Evolutionary conservation across 2,797 vertebrate genomes (phyloP).

Genomic region (Oreochromis grahami): DNA sequence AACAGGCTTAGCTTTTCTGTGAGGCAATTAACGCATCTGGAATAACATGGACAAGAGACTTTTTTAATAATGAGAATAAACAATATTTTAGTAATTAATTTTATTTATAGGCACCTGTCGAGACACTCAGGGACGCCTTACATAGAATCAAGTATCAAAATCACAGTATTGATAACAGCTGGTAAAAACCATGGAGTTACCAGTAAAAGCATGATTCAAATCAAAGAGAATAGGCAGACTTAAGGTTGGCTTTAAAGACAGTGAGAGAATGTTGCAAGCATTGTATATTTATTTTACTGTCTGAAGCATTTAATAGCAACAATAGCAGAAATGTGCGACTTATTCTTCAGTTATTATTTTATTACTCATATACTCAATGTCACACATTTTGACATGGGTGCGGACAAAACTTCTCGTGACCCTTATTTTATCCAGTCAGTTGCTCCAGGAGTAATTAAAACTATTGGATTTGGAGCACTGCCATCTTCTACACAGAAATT

Average conservation of each 20-base stretch:
- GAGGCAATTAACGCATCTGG: background rate
- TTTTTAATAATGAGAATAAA: background rate
- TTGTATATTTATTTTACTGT: background rate
- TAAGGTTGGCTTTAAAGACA: background rate
- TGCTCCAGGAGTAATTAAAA: slow-evolving; percentile 1
- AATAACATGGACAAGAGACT: background rate
- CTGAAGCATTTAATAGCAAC: background rate
- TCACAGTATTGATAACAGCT: background rate
- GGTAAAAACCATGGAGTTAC: background rate
- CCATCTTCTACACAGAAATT: slow-evolving; percentile 31
- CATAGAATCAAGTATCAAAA: background rate
- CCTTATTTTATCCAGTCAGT: slow-evolving; percentile 37
- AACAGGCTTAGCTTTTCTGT: background rate
- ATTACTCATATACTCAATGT: background rate
- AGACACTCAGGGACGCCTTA: accelerated
- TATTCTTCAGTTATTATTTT: background rate
- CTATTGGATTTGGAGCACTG: background rate
- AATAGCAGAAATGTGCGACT: background rate
- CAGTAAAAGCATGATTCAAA: background rate
- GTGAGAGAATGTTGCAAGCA: background rate
- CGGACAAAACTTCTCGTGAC: background rate
- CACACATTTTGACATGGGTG: background rate
- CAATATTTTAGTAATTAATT: background rate
- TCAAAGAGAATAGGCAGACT: background rate
- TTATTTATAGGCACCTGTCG: accelerated